phyloP scores from a whole-genome alignment of 53 echinoderm and acorn worm genomes.

The Mesocentrotus franciscanus region DNA sequence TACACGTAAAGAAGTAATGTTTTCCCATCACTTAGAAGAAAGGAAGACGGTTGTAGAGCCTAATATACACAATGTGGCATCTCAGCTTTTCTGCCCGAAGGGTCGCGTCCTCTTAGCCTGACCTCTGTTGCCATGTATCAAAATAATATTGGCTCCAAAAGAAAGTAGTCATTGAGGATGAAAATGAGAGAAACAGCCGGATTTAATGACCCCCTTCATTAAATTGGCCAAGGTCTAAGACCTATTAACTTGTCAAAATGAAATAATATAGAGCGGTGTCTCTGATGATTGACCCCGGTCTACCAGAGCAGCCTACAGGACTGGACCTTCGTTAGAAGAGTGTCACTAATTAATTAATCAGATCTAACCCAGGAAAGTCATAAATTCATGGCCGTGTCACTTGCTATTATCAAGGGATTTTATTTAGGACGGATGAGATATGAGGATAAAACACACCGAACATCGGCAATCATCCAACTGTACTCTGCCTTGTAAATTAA shows the following conservation, averaged over 20 bases:
- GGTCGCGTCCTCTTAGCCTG: not conserved
- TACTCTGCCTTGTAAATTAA: no score
- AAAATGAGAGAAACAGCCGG: slow-evolving; percentile 40
- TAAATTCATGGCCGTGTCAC: slow-evolving; percentile 3
- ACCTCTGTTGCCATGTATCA: not conserved
- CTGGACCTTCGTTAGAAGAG: not conserved
- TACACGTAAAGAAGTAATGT: no score
- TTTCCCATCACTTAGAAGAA: no score
- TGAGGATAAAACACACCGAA: not conserved
- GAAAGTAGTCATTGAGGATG: slow-evolving; percentile 3
- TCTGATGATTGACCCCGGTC: not conserved
- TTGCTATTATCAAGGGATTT: not conserved
- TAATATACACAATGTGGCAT: not conserved
- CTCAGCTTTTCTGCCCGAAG: not conserved
- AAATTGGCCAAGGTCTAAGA: not conserved
- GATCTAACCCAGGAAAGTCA: not conserved
- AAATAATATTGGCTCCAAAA: not conserved
- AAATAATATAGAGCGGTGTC: not conserved
- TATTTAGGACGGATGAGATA: not conserved
- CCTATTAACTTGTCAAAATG: slow-evolving; percentile 18
- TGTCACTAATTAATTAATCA: slow-evolving; percentile 28
- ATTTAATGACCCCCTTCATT: slow-evolving; percentile 36
- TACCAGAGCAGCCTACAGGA: not conserved
- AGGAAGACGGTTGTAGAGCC: no score
- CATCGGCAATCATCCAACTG: no score